phyloP scores from a whole-genome alignment of 2,797 vertebrate species.

The Rallus crepitans region DNA sequence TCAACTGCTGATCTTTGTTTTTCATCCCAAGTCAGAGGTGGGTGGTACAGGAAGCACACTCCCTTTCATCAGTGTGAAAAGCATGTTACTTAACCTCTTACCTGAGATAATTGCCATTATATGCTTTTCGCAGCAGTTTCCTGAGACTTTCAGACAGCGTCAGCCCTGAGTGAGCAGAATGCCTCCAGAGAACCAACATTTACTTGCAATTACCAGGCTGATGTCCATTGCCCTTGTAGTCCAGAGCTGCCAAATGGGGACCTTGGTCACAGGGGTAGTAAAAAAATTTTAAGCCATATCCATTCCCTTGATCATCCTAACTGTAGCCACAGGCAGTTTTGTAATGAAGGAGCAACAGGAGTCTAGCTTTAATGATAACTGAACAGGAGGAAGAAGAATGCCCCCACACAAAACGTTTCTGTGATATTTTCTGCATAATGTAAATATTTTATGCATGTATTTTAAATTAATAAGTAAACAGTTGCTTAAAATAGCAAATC shows the following conservation, averaged over 20 bases:
- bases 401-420: neutral
- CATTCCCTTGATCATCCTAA: neutral
- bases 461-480: neutral
- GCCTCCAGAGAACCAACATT: neutral
- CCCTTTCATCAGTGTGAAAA: neutral
- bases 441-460: neutral
- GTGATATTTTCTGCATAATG: neutral
- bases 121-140: neutral
- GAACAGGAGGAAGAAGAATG: neutral
- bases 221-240: neutral
- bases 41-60: neutral
- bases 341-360: neutral
- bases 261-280: neutral
- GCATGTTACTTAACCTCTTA: neutral
- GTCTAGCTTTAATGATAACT: neutral
- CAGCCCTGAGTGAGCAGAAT: neutral
- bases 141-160: neutral
- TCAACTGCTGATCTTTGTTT: neutral
- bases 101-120: neutral
- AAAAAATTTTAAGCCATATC: neutral
- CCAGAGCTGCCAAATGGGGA: neutral
- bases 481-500: neutral
- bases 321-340: neutral
- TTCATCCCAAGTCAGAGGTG: neutral
- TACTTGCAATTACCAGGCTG: neutral